Evolutionary conservation across 1,140 invertebrate species (phyloP), one percentile per base, ranked within the genome.

Genomic region (Plectus sambesii): DNA sequence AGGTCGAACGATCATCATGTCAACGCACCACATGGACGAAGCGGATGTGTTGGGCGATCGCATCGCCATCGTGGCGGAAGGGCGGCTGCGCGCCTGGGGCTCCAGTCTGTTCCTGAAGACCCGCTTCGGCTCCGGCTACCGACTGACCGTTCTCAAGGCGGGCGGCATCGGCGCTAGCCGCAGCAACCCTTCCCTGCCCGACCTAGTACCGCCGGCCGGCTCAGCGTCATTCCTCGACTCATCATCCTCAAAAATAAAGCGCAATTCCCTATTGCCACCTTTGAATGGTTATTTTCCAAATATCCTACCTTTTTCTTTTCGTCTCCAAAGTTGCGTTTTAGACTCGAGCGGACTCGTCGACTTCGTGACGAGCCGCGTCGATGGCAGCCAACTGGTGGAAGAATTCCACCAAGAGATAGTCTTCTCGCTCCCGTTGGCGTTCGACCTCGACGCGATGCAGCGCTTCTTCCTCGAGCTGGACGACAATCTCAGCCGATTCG

Each of bases 1-100:
- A 74, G 75, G 70, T 26, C 70, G 80, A 2, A 81, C 81, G 2
- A 79, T 82, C 29, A 76, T 82, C 33, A 67, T 82, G 30, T 80
- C 79, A 0, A 82, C 81, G 2, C 81, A 82, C 63, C 75, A 78
- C 56, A 78, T 79, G 77, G 77, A 79, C 55, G 77, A 78, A 68
- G 77, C 77, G 4, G 77, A 82, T 54, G 65, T 81, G 2, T 69
- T 82, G 1, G 79, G 79, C 12, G 81, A 82, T 60, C 62, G 81
- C 40, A 80, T 83, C 37, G 80, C 79, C 3, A 80, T 82, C 29
- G 78, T 82, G 12, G 73, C 77, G 8, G 71, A 78, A 51, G 81
- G 81, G 26, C 71, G 73, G 53, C 70, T 82, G 0, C 70, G 75
- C 47, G 77, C 78, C 53, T 74, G 73, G 56, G 81, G 81, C 1